Evolutionary conservation across 2,113 vertebrate species (phyloP), one percentile per base, ranked within the genome.

Genomic region (Phaethornis superciliosus): DNA sequence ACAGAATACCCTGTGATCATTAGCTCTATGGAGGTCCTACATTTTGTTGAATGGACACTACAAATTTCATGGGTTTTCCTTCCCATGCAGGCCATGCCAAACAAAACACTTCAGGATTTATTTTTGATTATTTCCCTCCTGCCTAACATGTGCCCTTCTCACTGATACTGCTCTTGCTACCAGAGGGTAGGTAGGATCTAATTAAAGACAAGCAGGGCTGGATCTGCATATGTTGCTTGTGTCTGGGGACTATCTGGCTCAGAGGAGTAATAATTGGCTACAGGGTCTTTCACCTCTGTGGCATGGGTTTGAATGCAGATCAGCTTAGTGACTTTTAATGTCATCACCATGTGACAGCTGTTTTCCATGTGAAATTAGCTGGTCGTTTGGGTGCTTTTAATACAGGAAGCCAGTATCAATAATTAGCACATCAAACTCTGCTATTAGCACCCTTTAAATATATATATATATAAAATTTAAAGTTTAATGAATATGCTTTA

Each of bases 201-300:
- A 96, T 95, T 96, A 95, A 90, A 71, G 83, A 54, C 65, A 64
- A 83, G 54, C 54, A 86, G n/a, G 69, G 88, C 71, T 81, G 88
- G 85, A 75, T 88, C 88, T 93, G 92, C 83, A 90, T 91, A 82
- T 93, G 86, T 28, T 94, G 91, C 76, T 87, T 70, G 85, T 96
- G 94, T 94, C 89, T 96, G 82, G 95, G 88, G 93, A 92, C 89
- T 71, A 75, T 67, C 85, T 95, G 88, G 62, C 93, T 86, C 15
- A 0, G 80, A 94, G 91, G 82, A 95, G 94, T 81, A 91, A 94
- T 96, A 95, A 95, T 94, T 95, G 88, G 75, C 95, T 84, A 67
- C 88, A 94, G 80, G 92, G 64, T 95, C 94, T 96, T 96, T 96
- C 92, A 96, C 95, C 95, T 91, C 84, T 55, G 0, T 88, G 91